Evolutionary conservation across 2,888 invertebrate genomes (phyloP), one percentile per base, ranked within the genome.

Genomic region (Hanleya hanleyi): DNA sequence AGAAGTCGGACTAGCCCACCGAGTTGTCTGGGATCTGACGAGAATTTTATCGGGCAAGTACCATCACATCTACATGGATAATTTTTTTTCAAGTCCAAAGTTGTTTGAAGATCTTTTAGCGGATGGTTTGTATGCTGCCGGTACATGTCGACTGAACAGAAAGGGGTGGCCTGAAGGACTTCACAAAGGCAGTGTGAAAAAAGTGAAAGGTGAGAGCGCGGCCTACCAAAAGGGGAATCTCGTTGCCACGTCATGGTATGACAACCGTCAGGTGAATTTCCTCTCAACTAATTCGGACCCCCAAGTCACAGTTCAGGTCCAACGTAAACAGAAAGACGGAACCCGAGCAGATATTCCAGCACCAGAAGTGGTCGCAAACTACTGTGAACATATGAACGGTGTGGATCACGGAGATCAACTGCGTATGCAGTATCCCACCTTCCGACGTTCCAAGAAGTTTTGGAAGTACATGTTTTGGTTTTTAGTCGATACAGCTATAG

Each of bases 61-160:
- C n/a, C 38, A 47, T n/a, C 49, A 70, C 35, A 18, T 70, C 18
- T 70, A 70, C 32, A 33, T 49, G 36, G 70, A 66, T 41, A 66
- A 70, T 50, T 69, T 29, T 32, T 62, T 69, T 29, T 36, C 69
- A 9, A 26, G 38, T 18, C 67, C 41, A 26, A 22, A n/a, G 9
- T 47, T 67, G n/a, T 67, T 41, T 0, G 9, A 15, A 18, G 33
- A 33, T 41, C 47, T 41, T 29, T 15, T 38, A 18, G 41, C 22
- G 22, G 57, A 57, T 32, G 29, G 29, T 29, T 29, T 57, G 22
- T 57, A 57, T 57, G 57, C 57, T 15, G 57, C 57, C 12, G 57
- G 57, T 15, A 57, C 57, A 57, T 22, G 4, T 22, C 57, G 57
- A 4, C 22, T 32, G 4, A 57, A 57, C 26, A 22, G 32, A 15